Evolutionary conservation across 2,113 vertebrate species (phyloP), one percentile per base, ranked within the genome.

Genomic region (Andinoacara biseriatus): DNA sequence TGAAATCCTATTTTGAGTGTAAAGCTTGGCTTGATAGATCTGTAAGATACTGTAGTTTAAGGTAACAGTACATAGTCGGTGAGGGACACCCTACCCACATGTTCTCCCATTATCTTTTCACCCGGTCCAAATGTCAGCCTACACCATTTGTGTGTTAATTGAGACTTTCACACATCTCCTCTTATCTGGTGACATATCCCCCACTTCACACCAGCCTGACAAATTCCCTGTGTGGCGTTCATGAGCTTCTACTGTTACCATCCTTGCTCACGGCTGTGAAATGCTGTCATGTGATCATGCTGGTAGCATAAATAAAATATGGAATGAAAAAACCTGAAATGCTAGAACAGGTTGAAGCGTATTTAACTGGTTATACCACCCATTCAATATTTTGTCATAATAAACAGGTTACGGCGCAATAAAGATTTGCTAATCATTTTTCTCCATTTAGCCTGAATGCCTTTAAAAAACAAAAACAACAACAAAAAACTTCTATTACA

Each of bases 141-240:
- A 52, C 83, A 76, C 69, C 61, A 9, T 63, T 81, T 74, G 46
- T 74, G 89, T 89, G 91, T 84, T 93, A 89, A 93, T 80, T 91
- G 80, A 82, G 84, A 85, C 56, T 75, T 54, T 81, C 60, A 65
- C 74, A 58, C 86, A 81, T 84, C 86, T 86, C 84, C 82, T 86
- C 86, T 87, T 80, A 80, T 86, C 69, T 77, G 61, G 87, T 84
- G 82, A 80, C 90, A 90, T 31, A 20, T 76, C 65, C 85, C 86
- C 33, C 76, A 87, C 74, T 87, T 93, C 80, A 82, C 91, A 82
- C 80, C 3, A 38, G 29, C 76, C 69, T 78, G 81, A 81, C 40
- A 58, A 91, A 94, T 93, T 94, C 92, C 82, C 83, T 86, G 77
- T 69, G 60, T 67, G 11, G 74, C 86, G 77, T 84, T 85, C 52